Conservation (phyloP, 1,140 invertebrate species). For the Whitmania pigra region DNA sequence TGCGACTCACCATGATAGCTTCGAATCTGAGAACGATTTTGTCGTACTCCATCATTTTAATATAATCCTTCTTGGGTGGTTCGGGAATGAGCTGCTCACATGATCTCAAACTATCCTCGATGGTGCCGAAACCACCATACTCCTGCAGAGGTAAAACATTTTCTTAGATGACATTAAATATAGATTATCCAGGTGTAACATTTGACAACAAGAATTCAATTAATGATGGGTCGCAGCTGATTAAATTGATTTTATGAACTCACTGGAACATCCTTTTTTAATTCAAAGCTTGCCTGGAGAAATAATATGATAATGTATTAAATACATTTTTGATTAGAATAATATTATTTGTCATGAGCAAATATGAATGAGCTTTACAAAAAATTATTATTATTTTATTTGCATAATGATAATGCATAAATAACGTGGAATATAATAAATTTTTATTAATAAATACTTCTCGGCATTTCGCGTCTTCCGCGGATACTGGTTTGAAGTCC, state of each 20-base stretch:
- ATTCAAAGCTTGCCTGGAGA: not conserved
- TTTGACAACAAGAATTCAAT: not conserved
- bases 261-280: not conserved
- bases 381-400: not conserved
- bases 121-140: conserved; percentile 73
- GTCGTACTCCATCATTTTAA: conserved; percentile 66
- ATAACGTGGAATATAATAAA: too few species aligned
- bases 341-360: not conserved
- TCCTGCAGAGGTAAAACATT: not conserved
- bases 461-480: not conserved
- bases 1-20: conserved; percentile 38
- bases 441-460: not conserved
- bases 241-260: not conserved
- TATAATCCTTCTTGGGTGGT: conserved; percentile 59
- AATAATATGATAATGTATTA: too few species aligned
- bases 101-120: conserved; percentile 61
- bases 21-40: conserved; percentile 47
- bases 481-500: conserved; percentile 33
- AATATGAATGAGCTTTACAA: not conserved
- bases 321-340: too few species aligned
- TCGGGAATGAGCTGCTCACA: conserved; percentile 56
- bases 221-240: not conserved
- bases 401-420: too few species aligned
- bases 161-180: not conserved
- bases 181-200: too few species aligned